phyloP scores from a whole-genome alignment of 1,140 invertebrate genomes.

The Lasaia peninsularis region DNA sequence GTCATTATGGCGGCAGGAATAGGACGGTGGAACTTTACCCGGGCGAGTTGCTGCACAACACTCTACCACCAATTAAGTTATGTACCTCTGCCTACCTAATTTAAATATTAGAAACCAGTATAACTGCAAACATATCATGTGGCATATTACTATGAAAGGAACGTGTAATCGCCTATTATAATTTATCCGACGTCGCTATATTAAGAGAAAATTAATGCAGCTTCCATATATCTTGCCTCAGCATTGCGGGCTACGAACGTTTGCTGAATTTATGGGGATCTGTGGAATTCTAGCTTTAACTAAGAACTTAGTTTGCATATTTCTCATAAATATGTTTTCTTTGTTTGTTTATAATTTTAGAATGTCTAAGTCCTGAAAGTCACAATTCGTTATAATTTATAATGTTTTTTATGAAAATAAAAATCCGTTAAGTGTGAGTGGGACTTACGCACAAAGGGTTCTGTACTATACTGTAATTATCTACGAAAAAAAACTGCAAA shows the following conservation, averaged over 20 bases:
- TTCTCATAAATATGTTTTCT: not conserved
- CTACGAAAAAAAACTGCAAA: too few relatives aligned
- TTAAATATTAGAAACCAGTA: too few relatives aligned
- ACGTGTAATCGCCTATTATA: conserved; percentile 9
- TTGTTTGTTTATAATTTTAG: not conserved
- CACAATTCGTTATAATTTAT: too few relatives aligned
- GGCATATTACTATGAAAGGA: not conserved
- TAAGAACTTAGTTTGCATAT: conserved; percentile 3
- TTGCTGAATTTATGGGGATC: not conserved
- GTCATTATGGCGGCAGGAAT: too few relatives aligned
- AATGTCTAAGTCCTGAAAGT: not conserved
- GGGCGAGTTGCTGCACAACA: too few relatives aligned
- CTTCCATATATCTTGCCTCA: conserved; percentile 10
- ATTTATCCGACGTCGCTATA: conserved; percentile 2
- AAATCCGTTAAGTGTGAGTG: too few relatives aligned
- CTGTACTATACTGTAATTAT: too few relatives aligned
- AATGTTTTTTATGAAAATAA: too few relatives aligned
- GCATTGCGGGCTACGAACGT: not conserved
- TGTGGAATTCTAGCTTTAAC: not conserved
- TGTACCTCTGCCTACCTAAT: too few relatives aligned
- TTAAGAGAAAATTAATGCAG: conserved; percentile 15
- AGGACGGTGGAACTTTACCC: too few relatives aligned
- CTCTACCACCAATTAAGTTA: too few relatives aligned
- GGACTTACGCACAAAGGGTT: too few relatives aligned
- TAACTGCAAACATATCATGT: not conserved